Conservation (phyloP, 2,888 invertebrate genomes). For the Lochmaea crataegi region DNA sequence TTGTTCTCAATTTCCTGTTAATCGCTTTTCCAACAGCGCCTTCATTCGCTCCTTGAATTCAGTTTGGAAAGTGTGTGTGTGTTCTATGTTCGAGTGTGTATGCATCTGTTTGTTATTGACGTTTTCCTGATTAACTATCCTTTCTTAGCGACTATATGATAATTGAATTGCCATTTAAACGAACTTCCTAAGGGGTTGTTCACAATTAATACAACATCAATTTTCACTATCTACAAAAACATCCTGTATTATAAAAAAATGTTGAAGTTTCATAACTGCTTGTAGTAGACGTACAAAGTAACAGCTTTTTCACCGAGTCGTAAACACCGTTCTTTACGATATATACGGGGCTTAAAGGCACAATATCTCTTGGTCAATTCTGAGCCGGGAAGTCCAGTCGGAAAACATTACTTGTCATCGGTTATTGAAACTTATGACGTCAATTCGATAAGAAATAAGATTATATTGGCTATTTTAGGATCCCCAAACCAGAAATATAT, state of each 20-base stretch:
- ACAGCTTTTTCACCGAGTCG: slow-evolving; percentile 12
- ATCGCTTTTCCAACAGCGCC: slow-evolving; percentile 44
- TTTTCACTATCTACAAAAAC: too few relatives aligned
- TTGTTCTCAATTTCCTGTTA: slow-evolving; percentile 59
- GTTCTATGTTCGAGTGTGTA: slow-evolving; percentile 7
- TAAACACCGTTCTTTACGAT: slow-evolving; percentile 49
- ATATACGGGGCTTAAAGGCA: slow-evolving; percentile 51
- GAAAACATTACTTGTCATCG: slow-evolving; percentile 57
- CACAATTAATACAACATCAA: too few relatives aligned
- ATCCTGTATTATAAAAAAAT: not conserved
- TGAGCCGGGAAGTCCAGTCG: slow-evolving; percentile 46
- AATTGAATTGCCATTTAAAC: slow-evolving; percentile 5
- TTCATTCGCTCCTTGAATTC: slow-evolving; percentile 38
- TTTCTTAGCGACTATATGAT: not conserved
- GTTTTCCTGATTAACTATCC: slow-evolving; percentile 24
- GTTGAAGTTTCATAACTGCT: not conserved
- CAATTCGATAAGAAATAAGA: slow-evolving; percentile 43
- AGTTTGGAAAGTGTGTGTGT: slow-evolving; percentile 43
- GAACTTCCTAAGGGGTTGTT: not conserved
- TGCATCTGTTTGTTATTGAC: slow-evolving; percentile 33
- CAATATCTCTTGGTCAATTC: slow-evolving; percentile 57
- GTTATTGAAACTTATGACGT: slow-evolving; percentile 60
- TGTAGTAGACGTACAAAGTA: not conserved
- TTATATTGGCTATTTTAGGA: slow-evolving; percentile 39
- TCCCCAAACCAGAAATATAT: not conserved